phyloP scores from a whole-genome alignment of 2,113 vertebrate species.

The Dasyurus viverrinus region DNA sequence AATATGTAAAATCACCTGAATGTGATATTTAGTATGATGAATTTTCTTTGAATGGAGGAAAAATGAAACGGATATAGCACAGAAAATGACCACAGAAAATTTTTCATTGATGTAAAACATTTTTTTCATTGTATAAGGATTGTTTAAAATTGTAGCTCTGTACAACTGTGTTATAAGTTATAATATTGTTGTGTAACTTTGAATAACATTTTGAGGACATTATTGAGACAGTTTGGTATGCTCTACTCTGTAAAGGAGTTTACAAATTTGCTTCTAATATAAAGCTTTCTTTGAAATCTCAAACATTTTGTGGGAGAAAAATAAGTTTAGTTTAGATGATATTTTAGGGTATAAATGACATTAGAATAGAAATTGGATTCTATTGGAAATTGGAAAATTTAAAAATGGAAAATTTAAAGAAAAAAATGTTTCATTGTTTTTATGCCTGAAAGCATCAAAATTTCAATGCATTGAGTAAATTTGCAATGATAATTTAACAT shows the following conservation, averaged over 20 bases:
- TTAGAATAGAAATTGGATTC: background rate
- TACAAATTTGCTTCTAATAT: background rate
- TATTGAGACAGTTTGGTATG: background rate
- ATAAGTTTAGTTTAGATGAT: background rate
- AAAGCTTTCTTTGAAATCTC: background rate
- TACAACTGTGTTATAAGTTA: no score
- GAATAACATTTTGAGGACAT: background rate
- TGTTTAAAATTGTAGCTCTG: background rate
- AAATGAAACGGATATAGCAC: background rate
- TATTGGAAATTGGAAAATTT: background rate
- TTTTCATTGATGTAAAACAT: background rate
- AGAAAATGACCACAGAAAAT: background rate
- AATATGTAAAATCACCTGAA: background rate
- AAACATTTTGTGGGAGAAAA: background rate
- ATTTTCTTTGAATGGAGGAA: background rate
- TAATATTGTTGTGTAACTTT: background rate
- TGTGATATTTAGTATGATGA: background rate
- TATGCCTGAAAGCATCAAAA: slow-evolving; percentile 25
- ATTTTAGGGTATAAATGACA: background rate
- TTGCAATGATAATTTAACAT: slow-evolving; percentile 11
- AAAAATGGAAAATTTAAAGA: background rate
- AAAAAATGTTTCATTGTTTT: background rate
- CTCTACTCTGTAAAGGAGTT: background rate
- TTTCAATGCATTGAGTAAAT: background rate
- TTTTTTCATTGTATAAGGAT: background rate